Evolutionary conservation across 1,140 invertebrate species (phyloP).

Genomic region (Bradysia coprophila): DNA sequence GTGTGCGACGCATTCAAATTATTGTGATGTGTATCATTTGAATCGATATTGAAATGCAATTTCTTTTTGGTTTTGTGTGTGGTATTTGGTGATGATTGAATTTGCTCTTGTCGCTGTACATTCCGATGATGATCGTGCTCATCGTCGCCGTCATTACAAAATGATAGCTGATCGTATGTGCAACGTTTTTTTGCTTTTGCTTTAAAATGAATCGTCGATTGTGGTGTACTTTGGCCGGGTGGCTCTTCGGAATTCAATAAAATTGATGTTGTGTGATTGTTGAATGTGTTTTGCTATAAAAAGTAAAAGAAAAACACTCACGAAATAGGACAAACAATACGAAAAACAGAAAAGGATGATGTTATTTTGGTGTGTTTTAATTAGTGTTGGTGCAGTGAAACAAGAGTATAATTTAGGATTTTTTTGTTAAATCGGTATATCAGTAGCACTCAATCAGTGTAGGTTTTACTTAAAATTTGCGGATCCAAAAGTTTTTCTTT

Average conservation of each 20-base stretch:
- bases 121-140: slow-evolving; percentile 1
- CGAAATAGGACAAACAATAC: neutral
- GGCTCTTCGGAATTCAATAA: neutral
- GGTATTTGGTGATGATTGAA: neutral
- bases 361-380: too few species aligned
- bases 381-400: too few species aligned
- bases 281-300: neutral
- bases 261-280: neutral
- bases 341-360: too few species aligned
- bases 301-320: too few species aligned
- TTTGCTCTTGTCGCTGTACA: neutral
- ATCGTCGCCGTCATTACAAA: neutral
- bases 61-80: neutral
- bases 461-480: too few species aligned
- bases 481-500: too few species aligned
- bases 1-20: neutral
- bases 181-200: neutral
- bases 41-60: neutral
- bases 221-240: slow-evolving; percentile 1
- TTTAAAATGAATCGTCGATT: neutral
- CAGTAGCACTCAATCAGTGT: too few species aligned
- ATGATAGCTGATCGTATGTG: neutral
- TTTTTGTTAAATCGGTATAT: too few species aligned
- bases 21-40: neutral
- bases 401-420: too few species aligned